A percentile compares a stretch with the other conserved stretches of the same genome.
Conservation (phyloP, 2,797 vertebrate species). For the Bradypus variegatus region DNA sequence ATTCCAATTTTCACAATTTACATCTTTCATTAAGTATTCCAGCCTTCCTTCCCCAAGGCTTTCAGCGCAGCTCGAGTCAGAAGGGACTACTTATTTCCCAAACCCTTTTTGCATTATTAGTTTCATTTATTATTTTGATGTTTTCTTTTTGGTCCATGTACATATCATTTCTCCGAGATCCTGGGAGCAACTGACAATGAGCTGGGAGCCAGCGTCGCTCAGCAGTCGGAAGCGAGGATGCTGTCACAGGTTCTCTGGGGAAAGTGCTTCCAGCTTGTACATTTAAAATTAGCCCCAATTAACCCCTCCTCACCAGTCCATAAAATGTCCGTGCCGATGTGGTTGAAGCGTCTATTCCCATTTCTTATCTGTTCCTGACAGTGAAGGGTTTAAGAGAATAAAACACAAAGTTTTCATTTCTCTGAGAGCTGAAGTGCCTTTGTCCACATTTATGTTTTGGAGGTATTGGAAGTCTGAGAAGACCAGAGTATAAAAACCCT, state of each 20-base stretch:
- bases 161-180: constrained; percentile 26
- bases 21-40: constrained; percentile 63
- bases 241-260: background rate
- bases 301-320: background rate
- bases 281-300: constrained; percentile 34
- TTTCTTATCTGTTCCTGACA: background rate
- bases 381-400: background rate
- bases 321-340: background rate
- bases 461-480: background rate
- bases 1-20: constrained; percentile 62
- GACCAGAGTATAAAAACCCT: background rate
- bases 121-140: constrained; percentile 62
- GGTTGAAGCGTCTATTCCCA: background rate
- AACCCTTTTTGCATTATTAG: constrained; percentile 53
- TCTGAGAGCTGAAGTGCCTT: background rate
- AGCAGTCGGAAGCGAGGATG: background rate
- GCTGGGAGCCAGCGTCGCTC: background rate
- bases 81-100: constrained; percentile 54
- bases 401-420: background rate
- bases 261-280: background rate
- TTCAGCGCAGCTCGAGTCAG: constrained; percentile 26
- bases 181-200: background rate
- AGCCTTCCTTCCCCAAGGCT: constrained; percentile 41
- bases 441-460: background rate
- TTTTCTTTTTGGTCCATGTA: constrained; percentile 12